Evolutionary conservation across 2,113 vertebrate species (phyloP).

Genomic region (Pitta sordida): DNA sequence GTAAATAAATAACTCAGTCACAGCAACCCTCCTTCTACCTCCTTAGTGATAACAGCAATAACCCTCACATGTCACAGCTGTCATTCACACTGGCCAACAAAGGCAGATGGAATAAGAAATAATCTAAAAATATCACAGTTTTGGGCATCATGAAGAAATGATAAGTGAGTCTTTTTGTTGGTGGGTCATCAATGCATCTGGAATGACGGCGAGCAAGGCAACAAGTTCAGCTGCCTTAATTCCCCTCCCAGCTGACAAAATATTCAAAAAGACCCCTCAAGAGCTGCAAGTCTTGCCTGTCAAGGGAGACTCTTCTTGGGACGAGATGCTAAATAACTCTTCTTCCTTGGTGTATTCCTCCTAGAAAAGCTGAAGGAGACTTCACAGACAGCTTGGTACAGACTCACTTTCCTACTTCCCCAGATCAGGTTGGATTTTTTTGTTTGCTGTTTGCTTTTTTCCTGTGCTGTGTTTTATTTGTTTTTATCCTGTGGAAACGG

Average conservation of each 20-base stretch:
- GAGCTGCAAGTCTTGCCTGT: fast-evolving
- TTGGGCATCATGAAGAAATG: not conserved
- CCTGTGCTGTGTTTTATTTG: not conserved
- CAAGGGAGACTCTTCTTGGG: not conserved
- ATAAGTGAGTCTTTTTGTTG: not conserved
- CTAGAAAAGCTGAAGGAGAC: not conserved
- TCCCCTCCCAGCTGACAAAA: not conserved
- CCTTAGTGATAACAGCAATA: not conserved
- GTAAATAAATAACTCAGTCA: constrained; percentile 2
- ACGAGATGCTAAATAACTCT: not conserved
- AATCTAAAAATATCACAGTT: not conserved
- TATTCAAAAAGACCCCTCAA: not conserved
- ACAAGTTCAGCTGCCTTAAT: not conserved
- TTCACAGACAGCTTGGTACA: not conserved
- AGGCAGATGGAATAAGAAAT: not conserved
- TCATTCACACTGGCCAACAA: not conserved
- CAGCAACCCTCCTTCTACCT: not conserved
- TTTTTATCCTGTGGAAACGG: not conserved
- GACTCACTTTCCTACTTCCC: not conserved
- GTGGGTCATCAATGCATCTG: not conserved
- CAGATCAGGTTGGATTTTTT: not conserved
- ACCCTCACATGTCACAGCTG: not conserved
- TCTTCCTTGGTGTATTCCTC: not conserved
- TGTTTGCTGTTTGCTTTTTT: not conserved
- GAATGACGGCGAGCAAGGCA: not conserved